These are phyloP conservation scores for Psix sp. DNA, from an alignment of 1,140 invertebrate genomes.

Conservation along the genomic window DNA sequence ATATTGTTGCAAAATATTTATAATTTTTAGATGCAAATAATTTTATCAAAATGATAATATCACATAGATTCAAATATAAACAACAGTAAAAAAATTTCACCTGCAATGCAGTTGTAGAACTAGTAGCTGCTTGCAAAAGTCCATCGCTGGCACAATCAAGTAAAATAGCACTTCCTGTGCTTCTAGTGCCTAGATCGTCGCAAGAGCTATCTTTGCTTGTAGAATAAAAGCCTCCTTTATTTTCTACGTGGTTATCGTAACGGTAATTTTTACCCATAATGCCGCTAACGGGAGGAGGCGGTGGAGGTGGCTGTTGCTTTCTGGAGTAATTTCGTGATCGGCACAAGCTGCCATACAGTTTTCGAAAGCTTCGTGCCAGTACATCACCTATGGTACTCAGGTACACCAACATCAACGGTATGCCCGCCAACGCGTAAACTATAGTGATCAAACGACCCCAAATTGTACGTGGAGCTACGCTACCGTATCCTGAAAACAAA, in stretches of 20 bases:
- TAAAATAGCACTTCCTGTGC: conserved; percentile 68
- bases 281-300: conserved; percentile 60
- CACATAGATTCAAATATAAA: no score
- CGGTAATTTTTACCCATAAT: conserved; percentile 68
- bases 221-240: conserved; percentile 66
- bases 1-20: no score
- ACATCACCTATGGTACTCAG: conserved; percentile 90
- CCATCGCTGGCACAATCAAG: conserved; percentile 72
- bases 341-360: conserved; percentile 78
- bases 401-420: conserved; percentile 93
- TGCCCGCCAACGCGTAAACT: conserved; percentile 91
- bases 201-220: conserved; percentile 71
- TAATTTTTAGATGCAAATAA: no score
- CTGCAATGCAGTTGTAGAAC: conserved; percentile 69
- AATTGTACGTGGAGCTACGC: conserved; percentile 91
- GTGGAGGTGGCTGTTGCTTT: conserved; percentile 67
- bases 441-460: conserved; percentile 91
- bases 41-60: no score
- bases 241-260: conserved; percentile 74
- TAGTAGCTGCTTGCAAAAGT: conserved; percentile 69
- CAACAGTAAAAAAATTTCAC: conserved; percentile 37
- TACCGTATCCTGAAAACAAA: conserved; percentile 89
- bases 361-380: conserved; percentile 80
- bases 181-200: conserved; percentile 68
- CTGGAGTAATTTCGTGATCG: conserved; percentile 65